These are phyloP conservation scores for Apodemus sylvaticus DNA, from an alignment of 2,113 vertebrate genomes.

Conservation along the genomic window DNA sequence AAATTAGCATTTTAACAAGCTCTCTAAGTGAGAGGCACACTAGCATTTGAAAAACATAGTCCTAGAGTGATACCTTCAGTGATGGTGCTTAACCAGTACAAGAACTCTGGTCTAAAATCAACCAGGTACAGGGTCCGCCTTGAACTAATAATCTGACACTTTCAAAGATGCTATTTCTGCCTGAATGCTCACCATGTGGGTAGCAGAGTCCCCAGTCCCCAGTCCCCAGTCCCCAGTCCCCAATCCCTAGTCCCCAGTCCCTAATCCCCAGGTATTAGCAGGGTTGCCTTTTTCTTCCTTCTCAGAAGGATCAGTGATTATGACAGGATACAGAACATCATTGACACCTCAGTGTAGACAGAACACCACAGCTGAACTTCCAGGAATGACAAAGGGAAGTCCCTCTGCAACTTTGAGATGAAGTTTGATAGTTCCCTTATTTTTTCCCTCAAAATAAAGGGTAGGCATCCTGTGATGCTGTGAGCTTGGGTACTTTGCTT, in stretches of 20 bases:
- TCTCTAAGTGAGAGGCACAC: background rate
- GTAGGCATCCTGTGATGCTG: background rate
- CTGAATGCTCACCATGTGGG: constrained; percentile 56
- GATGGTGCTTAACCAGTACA: background rate
- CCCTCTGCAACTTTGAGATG: constrained; percentile 72
- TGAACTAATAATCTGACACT: background rate
- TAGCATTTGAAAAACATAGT: background rate
- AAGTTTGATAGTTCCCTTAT: constrained; percentile 69
- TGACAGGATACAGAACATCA: constrained; percentile 82
- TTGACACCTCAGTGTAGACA: constrained; percentile 75
- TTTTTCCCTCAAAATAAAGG: constrained; percentile 59
- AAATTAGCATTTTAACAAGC: background rate
- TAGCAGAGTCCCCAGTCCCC: background rate
- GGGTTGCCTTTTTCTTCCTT: constrained; percentile 64
- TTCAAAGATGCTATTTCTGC: constrained; percentile 68
- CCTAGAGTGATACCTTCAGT: background rate
- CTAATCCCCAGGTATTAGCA: constrained; percentile 37
- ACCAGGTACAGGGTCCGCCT: background rate
- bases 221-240: too few relatives aligned
- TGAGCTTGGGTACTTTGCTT: background rate
- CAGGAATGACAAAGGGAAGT: constrained; percentile 69
- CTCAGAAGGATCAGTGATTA: constrained; percentile 74
- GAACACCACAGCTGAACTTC: constrained; percentile 76
- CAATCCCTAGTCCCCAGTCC: background rate
- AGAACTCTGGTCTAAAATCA: background rate